phyloP scores from a whole-genome alignment of 1,140 invertebrate species.

The Hermatobates lingyangjiaoensis region DNA sequence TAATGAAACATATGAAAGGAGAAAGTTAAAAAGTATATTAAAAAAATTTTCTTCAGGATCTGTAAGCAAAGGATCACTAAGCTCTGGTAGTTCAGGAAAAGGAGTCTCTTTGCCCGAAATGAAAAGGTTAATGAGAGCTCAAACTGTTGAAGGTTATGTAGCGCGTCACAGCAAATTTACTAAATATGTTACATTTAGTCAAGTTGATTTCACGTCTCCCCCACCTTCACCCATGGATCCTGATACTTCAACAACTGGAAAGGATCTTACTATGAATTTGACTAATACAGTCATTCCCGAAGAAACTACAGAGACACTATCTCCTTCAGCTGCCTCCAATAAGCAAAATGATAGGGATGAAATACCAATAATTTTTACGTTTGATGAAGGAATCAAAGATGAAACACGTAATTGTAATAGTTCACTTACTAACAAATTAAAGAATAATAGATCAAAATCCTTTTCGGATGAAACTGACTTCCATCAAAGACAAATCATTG shows the following conservation, averaged over 20 bases:
- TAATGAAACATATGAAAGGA: constrained; percentile 63
- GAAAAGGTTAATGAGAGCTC: constrained; percentile 45
- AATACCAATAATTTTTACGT: neutral
- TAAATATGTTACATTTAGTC: constrained; percentile 74
- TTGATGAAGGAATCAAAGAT: neutral
- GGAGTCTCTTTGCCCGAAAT: constrained; percentile 19
- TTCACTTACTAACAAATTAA: too few species aligned
- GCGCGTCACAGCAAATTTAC: constrained; percentile 68
- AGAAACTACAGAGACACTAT: neutral
- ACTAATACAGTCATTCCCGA: neutral
- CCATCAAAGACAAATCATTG: too few species aligned
- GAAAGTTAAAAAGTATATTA: constrained; percentile 64
- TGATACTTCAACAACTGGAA: neutral
- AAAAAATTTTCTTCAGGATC: constrained; percentile 44
- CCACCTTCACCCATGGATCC: constrained; percentile 23
- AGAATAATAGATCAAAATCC: too few species aligned
- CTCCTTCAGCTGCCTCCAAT: neutral
- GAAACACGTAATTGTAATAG: too few species aligned
- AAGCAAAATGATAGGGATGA: neutral
- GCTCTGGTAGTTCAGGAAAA: constrained; percentile 24
- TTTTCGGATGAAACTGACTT: too few species aligned
- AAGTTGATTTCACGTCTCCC: constrained; percentile 60
- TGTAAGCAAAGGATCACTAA: constrained; percentile 25
- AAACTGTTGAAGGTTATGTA: constrained; percentile 67
- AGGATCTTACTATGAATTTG: neutral